These are phyloP conservation scores for Ptyas mucosa DNA, from an alignment of 2,113 vertebrate species.

Conservation along the genomic window DNA sequence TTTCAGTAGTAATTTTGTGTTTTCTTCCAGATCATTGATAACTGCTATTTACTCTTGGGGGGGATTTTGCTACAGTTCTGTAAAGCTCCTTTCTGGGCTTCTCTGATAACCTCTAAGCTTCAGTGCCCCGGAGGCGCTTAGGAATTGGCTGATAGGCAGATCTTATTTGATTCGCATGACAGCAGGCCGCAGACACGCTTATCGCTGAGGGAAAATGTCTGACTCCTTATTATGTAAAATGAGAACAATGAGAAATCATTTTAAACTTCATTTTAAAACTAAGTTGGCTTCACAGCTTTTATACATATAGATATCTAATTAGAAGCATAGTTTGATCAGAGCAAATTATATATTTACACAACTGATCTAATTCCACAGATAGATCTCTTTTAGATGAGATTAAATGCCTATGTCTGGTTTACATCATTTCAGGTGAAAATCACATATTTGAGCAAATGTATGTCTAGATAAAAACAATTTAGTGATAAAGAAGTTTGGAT, in stretches of 20 bases:
- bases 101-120: slow-evolving; percentile 21
- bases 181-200: neutral
- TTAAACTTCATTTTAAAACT: neutral
- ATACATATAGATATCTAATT: neutral
- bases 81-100: neutral
- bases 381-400: neutral
- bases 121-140: neutral
- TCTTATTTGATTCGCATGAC: neutral
- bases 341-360: too few relatives aligned
- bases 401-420: neutral
- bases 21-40: slow-evolving; percentile 26
- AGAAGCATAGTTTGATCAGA: neutral
- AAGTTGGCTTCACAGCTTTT: neutral
- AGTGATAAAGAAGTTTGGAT: neutral
- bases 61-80: neutral
- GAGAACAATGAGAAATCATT: neutral
- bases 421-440: neutral
- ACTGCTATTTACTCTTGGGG: slow-evolving; percentile 5
- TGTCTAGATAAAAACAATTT: neutral
- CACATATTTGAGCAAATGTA: neutral
- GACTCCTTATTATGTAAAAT: neutral
- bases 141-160: neutral
- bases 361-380: too few relatives aligned
- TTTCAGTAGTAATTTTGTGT: slow-evolving; percentile 6
- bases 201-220: neutral